A percentile compares a stretch with the other conserved stretches of the same genome.
These are phyloP conservation scores for Gisinianus flammeolus DNA, from an alignment of 2,888 invertebrate species.

Conservation along the genomic window DNA sequence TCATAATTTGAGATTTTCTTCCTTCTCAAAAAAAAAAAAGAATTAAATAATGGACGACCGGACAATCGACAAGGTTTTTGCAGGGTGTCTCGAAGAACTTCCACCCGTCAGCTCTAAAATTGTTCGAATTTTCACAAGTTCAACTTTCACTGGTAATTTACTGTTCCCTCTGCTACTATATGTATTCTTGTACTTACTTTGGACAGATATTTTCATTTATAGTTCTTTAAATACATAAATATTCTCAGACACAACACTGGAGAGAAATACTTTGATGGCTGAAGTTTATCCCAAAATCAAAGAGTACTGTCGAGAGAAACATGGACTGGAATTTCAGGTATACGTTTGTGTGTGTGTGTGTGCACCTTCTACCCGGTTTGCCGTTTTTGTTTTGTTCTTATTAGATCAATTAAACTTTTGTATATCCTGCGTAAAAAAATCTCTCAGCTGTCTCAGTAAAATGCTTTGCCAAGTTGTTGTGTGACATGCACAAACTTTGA, in stretches of 20 bases:
- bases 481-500: background rate
- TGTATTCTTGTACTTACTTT: too few relatives aligned
- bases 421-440: too few relatives aligned
- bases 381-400: too few relatives aligned
- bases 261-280: slow-evolving; percentile 96
- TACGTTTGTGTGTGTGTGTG: slow-evolving; percentile 41
- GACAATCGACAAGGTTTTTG: slow-evolving; percentile 87
- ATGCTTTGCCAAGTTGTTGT: too few relatives aligned
- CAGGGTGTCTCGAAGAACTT: slow-evolving; percentile 82
- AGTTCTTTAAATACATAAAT: too few relatives aligned
- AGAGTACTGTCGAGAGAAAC: slow-evolving; percentile 95
- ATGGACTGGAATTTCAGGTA: slow-evolving; percentile 97
- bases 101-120: slow-evolving; percentile 98
- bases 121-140: slow-evolving; percentile 96
- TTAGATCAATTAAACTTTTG: too few relatives aligned
- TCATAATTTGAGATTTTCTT: too few relatives aligned
- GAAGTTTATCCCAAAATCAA: slow-evolving; percentile 96
- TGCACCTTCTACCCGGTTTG: too few relatives aligned
- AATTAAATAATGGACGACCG: slow-evolving; percentile 78
- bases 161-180: too few relatives aligned
- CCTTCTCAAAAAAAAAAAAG: too few relatives aligned
- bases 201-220: too few relatives aligned
- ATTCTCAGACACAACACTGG: slow-evolving; percentile 95
- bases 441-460: too few relatives aligned
- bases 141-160: slow-evolving; percentile 89